Conservation (phyloP, 92 coral and sea anemone genomes). For the Heteractis magnifica region DNA sequence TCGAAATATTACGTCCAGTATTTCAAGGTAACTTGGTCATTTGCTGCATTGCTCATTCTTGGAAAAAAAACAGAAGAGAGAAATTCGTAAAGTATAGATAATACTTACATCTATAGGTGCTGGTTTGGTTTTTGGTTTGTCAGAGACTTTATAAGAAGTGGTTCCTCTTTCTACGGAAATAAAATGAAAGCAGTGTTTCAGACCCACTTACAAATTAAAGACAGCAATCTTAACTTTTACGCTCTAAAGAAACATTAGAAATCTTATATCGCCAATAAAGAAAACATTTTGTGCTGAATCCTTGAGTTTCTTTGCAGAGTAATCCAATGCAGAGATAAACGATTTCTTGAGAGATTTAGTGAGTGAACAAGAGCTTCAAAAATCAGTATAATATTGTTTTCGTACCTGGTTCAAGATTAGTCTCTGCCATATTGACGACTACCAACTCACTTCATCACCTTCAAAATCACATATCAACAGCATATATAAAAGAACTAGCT, state of each 20-base stretch:
- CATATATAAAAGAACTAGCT: conserved; percentile 1
- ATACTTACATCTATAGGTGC: conserved; percentile 88
- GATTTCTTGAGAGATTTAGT: conserved; percentile 5
- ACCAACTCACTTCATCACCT: conserved; percentile 15
- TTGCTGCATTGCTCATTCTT: background rate
- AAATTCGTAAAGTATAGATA: no score
- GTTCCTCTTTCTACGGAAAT: conserved; percentile 74
- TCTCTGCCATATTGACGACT: conserved; percentile 41
- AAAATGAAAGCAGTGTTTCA: background rate
- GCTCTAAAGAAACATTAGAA: background rate
- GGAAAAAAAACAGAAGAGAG: no score
- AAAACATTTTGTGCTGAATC: background rate
- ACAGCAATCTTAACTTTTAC: background rate
- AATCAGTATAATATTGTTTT: background rate
- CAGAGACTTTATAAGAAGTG: conserved; percentile 83
- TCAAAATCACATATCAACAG: background rate
- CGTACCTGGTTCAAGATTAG: conserved; percentile 51
- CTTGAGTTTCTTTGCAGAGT: background rate
- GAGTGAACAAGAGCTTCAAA: conserved; percentile 4
- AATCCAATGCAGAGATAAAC: background rate
- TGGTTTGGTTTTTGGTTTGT: conserved; percentile 75
- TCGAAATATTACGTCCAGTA: background rate
- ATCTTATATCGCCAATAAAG: background rate
- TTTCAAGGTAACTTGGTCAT: background rate
- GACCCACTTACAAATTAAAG: background rate